Evolutionary conservation across 2,888 invertebrate genomes (phyloP), one percentile per base, ranked within the genome.

Genomic region (Apotomis turbidana): DNA sequence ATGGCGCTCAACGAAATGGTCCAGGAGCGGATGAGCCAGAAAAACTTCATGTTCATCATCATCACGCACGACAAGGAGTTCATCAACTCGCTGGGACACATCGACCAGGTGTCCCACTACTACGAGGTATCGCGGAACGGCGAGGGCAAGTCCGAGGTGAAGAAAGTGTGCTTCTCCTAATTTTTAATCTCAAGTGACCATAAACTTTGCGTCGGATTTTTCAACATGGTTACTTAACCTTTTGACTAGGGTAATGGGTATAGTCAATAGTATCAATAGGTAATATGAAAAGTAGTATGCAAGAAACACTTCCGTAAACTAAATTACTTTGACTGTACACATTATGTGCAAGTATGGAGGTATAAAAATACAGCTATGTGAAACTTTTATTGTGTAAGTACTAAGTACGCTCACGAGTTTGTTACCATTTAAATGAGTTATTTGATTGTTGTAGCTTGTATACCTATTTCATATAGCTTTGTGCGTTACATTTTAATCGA

Each of bases 1-100:
- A 93, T 95, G 64, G 97, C 98, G 0, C 93, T 97, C 3, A 95
- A 95, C 60, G 94, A 95, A 68, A 95, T 97, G 77, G 95, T 97
- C 0, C 94, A 95, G 68, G 94, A 95, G 66, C 93, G 96, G 70
- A 94, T 95, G 81, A 83, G 86, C 4, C 95, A 96, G 78, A 94
- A 94, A 76, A 97, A 97, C 90, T 99, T 99, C 83, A 99, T 99
- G 95, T 94, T 99, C 76, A 95, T 99, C 49, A 96, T 99, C 55
- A 99, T 99, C 82, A 99, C 99, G 2, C 99, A 99, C 85, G 99
- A 99, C 90, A 97, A 97, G 86, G 97, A 97, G 72, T 99, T 99
- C 85, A 95, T 98, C 10, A 95, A 96, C 49, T 95, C 96, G 5
- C 89, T 99, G 59, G 96, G 96, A 0, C 95, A 94, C 78, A 95